Percentiles rank a stretch among this genome's conserved stretches.
phyloP scores from a whole-genome alignment of 1,140 invertebrate genomes.

The Meloidogyne chitwoodi region DNA sequence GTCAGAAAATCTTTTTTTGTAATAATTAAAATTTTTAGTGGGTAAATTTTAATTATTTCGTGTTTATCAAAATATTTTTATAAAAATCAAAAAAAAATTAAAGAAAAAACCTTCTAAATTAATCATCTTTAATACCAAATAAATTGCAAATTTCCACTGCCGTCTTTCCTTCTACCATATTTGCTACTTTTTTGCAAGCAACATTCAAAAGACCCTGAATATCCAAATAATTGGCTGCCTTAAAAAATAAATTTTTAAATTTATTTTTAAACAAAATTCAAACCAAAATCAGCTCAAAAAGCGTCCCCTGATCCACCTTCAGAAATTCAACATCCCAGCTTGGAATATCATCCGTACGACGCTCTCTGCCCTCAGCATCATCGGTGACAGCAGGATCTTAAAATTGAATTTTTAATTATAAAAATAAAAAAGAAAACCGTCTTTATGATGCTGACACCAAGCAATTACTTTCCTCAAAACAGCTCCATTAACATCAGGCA shows the following conservation, averaged over 20 bases:
- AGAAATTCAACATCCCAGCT: constrained; percentile 96
- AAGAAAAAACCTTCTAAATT: no score
- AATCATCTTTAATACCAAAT: constrained; percentile 99
- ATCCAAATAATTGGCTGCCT: constrained; percentile 95
- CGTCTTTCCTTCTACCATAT: constrained; percentile 96
- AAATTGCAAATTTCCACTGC: constrained; percentile 97
- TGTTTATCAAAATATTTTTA: no score
- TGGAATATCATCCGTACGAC: constrained; percentile 90
- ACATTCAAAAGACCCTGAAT: constrained; percentile 92
- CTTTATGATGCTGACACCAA: constrained; percentile 64
- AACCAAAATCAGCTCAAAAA: constrained; percentile 84
- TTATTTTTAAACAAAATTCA: neutral
- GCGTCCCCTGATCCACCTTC: constrained; percentile 85
- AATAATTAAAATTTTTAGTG: no score
- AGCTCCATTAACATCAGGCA: constrained; percentile 96
- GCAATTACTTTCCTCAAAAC: constrained; percentile 79
- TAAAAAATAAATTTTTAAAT: constrained; percentile 17
- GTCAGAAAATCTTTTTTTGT: no score
- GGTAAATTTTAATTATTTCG: no score
- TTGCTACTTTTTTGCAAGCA: constrained; percentile 97
- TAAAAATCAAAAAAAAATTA: no score
- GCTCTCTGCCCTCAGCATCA: constrained; percentile 85
- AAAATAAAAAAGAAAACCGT: constrained; percentile 68
- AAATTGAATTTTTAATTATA: neutral
- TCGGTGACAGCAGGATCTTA: neutral